Base-by-base conservation (phyloP, 2,888 invertebrate genomes). In the Stomorhina lunata region DNA sequence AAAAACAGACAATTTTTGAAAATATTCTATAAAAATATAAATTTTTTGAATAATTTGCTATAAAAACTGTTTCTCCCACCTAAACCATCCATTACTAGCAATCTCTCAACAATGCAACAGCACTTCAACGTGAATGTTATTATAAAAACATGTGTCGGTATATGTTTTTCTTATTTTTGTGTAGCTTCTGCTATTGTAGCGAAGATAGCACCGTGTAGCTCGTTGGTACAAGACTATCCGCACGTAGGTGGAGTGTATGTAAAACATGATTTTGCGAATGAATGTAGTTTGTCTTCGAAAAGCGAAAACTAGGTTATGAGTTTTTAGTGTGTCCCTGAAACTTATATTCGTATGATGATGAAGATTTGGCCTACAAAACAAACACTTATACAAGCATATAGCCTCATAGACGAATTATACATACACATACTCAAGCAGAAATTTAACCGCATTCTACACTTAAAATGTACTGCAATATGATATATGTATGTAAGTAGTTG, bases 81-180 rank as follows among this genome's bases (percentile, higher is more conserved):
- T 9, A 48, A 34, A n/a, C n/a, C n/a, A n/a, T n/a, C n/a, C 37
- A 50, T 25, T 57, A 12, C 9, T 20, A n/a, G n/a, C n/a, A n/a
- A 61, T 50, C 43, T 43, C 29, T 32, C 32, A 17, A 59, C 29
- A 45, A 50, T 72, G 71, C 71, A 72, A 34, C 71, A 48, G 61
- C 57, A 72, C 71, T 71, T 78, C 25, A 78, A 40, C 57, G 72
- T 65, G 57, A 65, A 71, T 65, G 63, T 48, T 78, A 53, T 81
- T 75, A 78, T 69, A 73, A 81, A 81, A 81, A 78, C 78, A 81
- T 78, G 78, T 81, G 78, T 81, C 81, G 78, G 81, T 81, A 65
- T 75, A 81, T 75, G 65, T 65, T 65, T 81, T 53, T 50, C 57
- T 15, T 40, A 20, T 34, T 4, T 34, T 17, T n/a, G n/a, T n/a